Evolutionary conservation across 1,140 invertebrate genomes (phyloP).

Genomic region (Cotesia typhae): DNA sequence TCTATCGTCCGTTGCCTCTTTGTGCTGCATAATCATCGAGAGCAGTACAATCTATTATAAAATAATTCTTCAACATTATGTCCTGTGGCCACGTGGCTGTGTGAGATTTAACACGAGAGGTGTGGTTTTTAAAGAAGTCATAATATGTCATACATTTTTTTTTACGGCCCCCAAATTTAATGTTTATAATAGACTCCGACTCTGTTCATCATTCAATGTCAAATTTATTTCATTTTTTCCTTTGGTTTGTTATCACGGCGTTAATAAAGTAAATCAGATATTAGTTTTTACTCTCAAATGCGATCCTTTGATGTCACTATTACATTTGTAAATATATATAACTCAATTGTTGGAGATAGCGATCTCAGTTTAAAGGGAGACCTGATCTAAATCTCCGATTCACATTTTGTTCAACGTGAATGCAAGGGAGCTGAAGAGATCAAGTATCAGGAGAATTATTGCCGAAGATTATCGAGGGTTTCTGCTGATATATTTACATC

Average conservation of each 20-base stretch:
- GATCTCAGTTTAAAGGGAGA: background rate
- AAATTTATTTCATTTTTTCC: too few species aligned
- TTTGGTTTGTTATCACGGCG: too few species aligned
- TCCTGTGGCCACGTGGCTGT: background rate
- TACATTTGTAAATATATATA: conserved; percentile 3
- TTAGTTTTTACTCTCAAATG: too few species aligned
- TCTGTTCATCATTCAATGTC: too few species aligned
- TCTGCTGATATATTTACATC: background rate
- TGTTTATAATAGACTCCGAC: too few species aligned
- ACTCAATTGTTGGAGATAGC: background rate
- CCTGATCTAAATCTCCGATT: conserved; percentile 6
- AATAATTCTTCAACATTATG: conserved; percentile 15
- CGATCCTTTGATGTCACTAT: too few species aligned
- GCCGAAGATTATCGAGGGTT: conserved; percentile 9
- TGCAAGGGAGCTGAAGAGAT: conserved; percentile 4
- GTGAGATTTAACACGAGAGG: conserved; percentile 8
- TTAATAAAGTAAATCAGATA: too few species aligned
- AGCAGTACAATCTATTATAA: background rate
- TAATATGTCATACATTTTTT: too few species aligned
- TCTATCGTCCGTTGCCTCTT: background rate
- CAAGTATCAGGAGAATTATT: conserved; percentile 14
- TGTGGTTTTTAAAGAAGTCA: conserved; percentile 2
- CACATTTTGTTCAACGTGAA: background rate
- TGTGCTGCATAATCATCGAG: background rate
- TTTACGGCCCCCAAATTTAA: too few species aligned